Evolutionary conservation across 2,888 invertebrate species (phyloP).

Genomic region (Candidula unifasciata): DNA sequence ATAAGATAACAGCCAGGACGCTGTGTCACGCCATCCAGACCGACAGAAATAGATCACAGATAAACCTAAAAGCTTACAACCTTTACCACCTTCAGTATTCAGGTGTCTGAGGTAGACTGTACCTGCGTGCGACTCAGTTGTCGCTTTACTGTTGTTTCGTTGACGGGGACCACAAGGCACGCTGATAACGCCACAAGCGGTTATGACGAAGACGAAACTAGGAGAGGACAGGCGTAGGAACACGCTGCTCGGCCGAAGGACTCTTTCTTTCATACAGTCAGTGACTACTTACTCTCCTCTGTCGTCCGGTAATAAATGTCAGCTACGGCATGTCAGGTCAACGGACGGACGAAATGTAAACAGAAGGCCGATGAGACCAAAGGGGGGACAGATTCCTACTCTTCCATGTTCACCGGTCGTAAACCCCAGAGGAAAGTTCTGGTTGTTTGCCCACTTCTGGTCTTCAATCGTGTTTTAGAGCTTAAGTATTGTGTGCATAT

Average conservation of each 20-base stretch:
- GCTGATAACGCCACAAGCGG: constrained; percentile 15
- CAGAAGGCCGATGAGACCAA: not conserved
- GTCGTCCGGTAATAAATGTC: too few species aligned
- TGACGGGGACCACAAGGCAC: not conserved
- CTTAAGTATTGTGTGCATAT: too few species aligned
- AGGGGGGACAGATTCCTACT: too few species aligned
- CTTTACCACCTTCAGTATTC: not conserved
- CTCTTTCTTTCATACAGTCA: not conserved
- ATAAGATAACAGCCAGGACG: not conserved
- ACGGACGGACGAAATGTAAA: not conserved
- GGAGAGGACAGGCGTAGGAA: not conserved
- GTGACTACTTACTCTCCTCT: not conserved
- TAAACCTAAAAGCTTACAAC: not conserved
- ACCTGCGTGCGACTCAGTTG: not conserved
- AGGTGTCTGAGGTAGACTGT: not conserved
- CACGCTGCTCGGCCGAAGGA: not conserved
- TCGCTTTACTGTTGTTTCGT: too few species aligned
- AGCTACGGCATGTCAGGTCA: too few species aligned
- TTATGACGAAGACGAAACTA: not conserved
- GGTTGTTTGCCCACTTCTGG: too few species aligned
- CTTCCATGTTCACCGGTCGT: too few species aligned
- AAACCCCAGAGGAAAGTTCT: too few species aligned
- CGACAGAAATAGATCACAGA: not conserved
- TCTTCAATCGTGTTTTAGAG: too few species aligned
- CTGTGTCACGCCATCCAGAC: constrained; percentile 3